These are phyloP conservation scores for Acronicta psi DNA, from an alignment of 2,888 invertebrate genomes.

Conservation along the genomic window DNA sequence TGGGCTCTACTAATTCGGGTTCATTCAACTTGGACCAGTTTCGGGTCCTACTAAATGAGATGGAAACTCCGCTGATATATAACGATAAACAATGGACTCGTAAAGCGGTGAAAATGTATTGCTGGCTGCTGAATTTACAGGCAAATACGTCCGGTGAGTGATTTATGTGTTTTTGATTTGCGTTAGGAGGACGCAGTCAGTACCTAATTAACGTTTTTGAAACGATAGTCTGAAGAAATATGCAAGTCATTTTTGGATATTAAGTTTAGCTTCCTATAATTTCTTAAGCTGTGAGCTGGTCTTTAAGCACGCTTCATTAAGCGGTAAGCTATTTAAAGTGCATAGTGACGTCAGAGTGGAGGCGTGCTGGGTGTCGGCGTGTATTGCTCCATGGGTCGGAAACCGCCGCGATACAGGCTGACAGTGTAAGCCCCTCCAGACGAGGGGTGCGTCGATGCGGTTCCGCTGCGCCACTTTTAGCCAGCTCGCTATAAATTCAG, in stretches of 20 bases:
- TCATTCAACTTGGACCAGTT: conserved; percentile 56
- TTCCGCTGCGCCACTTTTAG: conserved; percentile 43
- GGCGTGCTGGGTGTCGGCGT: conserved; percentile 42
- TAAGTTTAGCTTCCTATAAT: conserved; percentile 19
- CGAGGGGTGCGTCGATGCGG: conserved; percentile 40
- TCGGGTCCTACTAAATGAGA: conserved; percentile 71
- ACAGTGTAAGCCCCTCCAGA: conserved; percentile 49
- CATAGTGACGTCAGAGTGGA: conserved; percentile 50
- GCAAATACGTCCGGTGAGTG: conserved; percentile 35
- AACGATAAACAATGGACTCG: conserved; percentile 63
- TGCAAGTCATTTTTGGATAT: conserved; percentile 34
- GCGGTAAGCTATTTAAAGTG: conserved; percentile 54
- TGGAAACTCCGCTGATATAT: conserved; percentile 77
- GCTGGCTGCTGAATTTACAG: conserved; percentile 35
- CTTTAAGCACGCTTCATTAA: conserved; percentile 48
- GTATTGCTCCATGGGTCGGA: conserved; percentile 55
- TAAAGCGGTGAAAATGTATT: conserved; percentile 39
- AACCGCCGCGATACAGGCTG: conserved; percentile 50
- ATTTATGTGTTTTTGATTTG: conserved; percentile 42
- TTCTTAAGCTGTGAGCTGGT: conserved; percentile 29
- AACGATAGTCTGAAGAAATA: conserved; percentile 12
- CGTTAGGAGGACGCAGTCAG: conserved; percentile 6
- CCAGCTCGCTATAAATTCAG: conserved; percentile 47
- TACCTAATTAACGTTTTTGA: conserved; percentile 20
- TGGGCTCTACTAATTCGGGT: conserved; percentile 64